phyloP scores from a whole-genome alignment of 1,140 invertebrate genomes.

The Hypsibius dujardini region DNA sequence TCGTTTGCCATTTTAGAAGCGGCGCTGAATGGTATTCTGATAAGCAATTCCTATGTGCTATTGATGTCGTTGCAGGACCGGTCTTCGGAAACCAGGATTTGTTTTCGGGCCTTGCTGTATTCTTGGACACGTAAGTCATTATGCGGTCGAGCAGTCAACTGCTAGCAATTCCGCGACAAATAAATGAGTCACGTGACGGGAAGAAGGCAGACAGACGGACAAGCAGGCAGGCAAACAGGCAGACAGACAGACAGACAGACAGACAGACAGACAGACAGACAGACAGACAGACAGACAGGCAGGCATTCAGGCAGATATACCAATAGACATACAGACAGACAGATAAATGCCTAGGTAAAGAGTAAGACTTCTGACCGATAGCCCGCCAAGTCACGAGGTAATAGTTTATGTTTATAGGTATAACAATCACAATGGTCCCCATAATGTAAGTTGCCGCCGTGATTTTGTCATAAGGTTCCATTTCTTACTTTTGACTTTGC shows the following conservation, averaged over 20 bases:
- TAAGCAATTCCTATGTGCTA: neutral
- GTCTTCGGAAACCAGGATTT: constrained; percentile 89
- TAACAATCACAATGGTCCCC: constrained; percentile 96
- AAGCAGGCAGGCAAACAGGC: too few species aligned
- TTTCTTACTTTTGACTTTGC: constrained; percentile 25
- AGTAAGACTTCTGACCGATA: too few species aligned
- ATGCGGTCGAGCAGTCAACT: neutral
- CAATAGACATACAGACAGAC: too few species aligned
- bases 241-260: too few species aligned
- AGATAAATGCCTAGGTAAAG: too few species aligned
- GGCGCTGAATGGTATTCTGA: too few species aligned
- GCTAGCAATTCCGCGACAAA: neutral
- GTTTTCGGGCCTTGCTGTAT: constrained; percentile 76
- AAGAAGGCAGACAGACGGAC: too few species aligned
- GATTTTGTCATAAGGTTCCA: constrained; percentile 16
- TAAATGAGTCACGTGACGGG: too few species aligned
- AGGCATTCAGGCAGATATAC: too few species aligned
- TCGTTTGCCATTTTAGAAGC: neutral
- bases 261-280: too few species aligned
- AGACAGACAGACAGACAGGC: too few species aligned
- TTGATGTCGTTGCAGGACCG: constrained; percentile 37
- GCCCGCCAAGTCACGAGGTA: too few species aligned
- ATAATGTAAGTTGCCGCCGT: constrained; percentile 53
- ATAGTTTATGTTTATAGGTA: constrained; percentile 38
- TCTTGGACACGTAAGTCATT: constrained; percentile 58